Base-by-base conservation (phyloP, 2,888 invertebrate genomes). In the Drosophila percnosoma region DNA sequence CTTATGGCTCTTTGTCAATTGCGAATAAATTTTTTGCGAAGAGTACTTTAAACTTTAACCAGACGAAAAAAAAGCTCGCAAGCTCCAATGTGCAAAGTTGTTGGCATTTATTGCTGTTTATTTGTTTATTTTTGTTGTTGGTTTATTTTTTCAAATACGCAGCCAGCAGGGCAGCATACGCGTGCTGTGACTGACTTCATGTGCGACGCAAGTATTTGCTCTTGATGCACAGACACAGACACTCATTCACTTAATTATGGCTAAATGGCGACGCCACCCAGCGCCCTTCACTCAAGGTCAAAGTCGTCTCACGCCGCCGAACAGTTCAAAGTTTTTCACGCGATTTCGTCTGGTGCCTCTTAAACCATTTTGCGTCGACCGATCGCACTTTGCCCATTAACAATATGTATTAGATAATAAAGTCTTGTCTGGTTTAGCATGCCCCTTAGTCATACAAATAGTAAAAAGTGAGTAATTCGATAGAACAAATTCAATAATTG, bases 231-330 rank as follows among this genome's bases (percentile, higher is more conserved):
- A 64, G 27, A 29, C 55, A 13, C 13, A 24, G 24, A 38, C 18
- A 24, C 21, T 75, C 63, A 80, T 62, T 72, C 65, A 49, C 59
- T 21, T 83, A 81, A 81, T 87, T 83, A 81, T 82, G 61, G 82
- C 73, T 68, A 84, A 84, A 89, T 82, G 84, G 84, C 83, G 87
- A 68, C 63, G 40, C 78, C 60, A 66, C 68, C 53, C 67, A 69
- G 73, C 82, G 83, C 83, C 84, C 84, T 84, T 84, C 89, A 78
- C n/a, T 53, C 84, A 84, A 84, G 89, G 89, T 84, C 87, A 89
- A 60, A 75, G 68, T 68, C 40, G 13, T 69, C 70, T 51, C 45
- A 61, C 68, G 18, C 29, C 61, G 65, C 62, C 74, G 79, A 66
- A 71, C 78, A 84, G 87, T 73, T 89, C 75, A 84, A 76, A 83